Evolutionary conservation across 2,888 invertebrate genomes (phyloP), one percentile per base, ranked within the genome.

Genomic region (Lasioglossum vierecki): DNA sequence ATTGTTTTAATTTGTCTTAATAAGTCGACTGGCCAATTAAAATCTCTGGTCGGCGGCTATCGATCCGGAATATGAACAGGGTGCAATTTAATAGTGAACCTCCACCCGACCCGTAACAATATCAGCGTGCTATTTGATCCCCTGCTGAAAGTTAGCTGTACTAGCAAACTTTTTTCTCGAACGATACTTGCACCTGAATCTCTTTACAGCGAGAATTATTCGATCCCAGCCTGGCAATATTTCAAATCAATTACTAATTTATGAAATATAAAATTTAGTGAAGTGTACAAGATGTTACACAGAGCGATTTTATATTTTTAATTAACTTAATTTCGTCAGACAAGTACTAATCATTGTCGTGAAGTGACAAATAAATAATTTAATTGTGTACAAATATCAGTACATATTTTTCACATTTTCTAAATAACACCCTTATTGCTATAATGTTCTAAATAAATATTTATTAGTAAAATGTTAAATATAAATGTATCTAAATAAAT

Each of bases 21-120:
- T 68, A 39, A 39, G 39, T 68, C 68, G 39, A 39, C 68, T 22
- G 68, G 22, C 39, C 39, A 68, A 68, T 68, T 68, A 68, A 68
- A 68, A 68, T 39, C 68, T 68, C 39, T 68, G 70, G n/a, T 44
- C 41, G 70, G n/a, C 41, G 41, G 26, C 41, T 13, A 70, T n/a
- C 41, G 70, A 70, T 39, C 39, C 22, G 68, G 39, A 68, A 68
- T 39, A 39, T 39, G 39, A 68, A 68, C 68, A 22, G 68, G 39
- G 68, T 68, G 39, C 68, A 68, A 39, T 68, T 68, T 68, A 68
- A 68, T 39, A 68, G 39, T 68, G 68, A 39, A 39, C 68, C 22
- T 22, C 68, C 68, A 39, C 39, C 35, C 35, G 39, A 39, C 22
- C 18, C 9, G 39, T 39, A 68, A 70, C 70, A 39, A 5, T 70